Conservation (phyloP, 2,113 vertebrate species). For the Dromaius novaehollandiae region DNA sequence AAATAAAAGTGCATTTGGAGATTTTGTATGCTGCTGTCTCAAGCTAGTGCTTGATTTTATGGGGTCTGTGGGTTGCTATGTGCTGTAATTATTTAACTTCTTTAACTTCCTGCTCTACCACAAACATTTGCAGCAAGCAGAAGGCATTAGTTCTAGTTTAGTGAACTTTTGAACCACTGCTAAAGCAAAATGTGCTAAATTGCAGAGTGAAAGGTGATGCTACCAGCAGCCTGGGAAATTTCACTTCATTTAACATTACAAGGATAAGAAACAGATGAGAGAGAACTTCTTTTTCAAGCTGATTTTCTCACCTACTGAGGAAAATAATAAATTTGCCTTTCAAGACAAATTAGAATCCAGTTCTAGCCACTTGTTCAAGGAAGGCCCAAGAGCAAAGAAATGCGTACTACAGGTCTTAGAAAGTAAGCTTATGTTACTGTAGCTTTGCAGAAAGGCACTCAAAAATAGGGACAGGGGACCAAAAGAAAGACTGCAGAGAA, state of each 20-base stretch:
- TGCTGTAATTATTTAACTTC: neutral
- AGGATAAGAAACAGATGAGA: neutral
- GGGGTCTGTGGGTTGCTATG: neutral
- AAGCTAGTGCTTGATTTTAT: neutral
- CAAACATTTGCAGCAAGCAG: neutral
- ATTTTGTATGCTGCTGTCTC: neutral
- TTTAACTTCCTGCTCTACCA: neutral
- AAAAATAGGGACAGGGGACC: neutral
- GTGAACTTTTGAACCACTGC: conserved; percentile 37
- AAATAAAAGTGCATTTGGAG: neutral
- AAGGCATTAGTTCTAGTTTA: conserved; percentile 30
- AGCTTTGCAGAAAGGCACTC: neutral
- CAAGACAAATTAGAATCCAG: neutral
- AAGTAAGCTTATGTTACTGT: neutral
- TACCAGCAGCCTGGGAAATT: conserved; percentile 1
- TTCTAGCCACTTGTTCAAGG: neutral
- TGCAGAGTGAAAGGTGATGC: conserved; percentile 28
- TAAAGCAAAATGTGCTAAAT: conserved; percentile 37
- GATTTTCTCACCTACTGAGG: neutral
- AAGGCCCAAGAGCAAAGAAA: neutral
- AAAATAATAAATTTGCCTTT: neutral
- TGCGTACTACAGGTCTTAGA: neutral
- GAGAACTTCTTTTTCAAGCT: neutral
- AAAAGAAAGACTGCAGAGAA: neutral
- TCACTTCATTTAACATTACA: neutral